Evolutionary conservation across 2,113 vertebrate species (phyloP), one percentile per base, ranked within the genome.

Genomic region (Burhinus bistriatus): DNA sequence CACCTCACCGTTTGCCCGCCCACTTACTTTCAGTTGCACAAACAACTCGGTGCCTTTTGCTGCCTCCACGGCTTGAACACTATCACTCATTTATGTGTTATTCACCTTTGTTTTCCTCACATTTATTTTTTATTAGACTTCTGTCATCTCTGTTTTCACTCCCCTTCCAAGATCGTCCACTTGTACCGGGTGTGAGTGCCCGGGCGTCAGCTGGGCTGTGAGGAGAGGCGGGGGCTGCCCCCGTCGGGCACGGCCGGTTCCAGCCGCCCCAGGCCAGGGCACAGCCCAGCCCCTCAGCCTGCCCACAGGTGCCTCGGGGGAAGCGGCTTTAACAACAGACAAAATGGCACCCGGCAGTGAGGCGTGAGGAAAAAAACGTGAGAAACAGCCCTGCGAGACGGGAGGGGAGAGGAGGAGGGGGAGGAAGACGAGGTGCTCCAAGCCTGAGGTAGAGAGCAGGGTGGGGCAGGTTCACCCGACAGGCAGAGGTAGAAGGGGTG

Each of bases 1-100:
- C 5, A 6, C 40, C 38, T 59, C 42, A 27, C 5, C 9, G 0
- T 45, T 38, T 72, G 26, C 44, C 11, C 22, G 12, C 30, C 18
- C 1, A 0, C 7, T 19, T 5, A 4, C 15, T 75, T 68, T 16
- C 62, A 51, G 29, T 3, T 12, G 19, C 0, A 0, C 16, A 52
- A 51, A 21, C 30, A 44, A 29, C 9, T 49, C 9, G 0, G 7
- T 3, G 42, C 42, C 29, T 62, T 69, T 40, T 3, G 5, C 77
- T 51, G 38, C 42, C 59, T 59, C 72, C 12, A 26, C 1, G 1
- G 17, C 47, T 73, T 49, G 29, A 75, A 9, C 21, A 38, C n/a
- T 15, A 22, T 4, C 2, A 1, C 29, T 77, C 17, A 5, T 17
- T 78, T 45, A 18, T 7, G 9, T 2, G 23, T 19, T 47, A 6